Percentiles rank a stretch among this genome's conserved stretches.
Evolutionary conservation across 92 coral and sea anemone genomes (phyloP).

Genomic region (Umimayanthus kanabou): DNA sequence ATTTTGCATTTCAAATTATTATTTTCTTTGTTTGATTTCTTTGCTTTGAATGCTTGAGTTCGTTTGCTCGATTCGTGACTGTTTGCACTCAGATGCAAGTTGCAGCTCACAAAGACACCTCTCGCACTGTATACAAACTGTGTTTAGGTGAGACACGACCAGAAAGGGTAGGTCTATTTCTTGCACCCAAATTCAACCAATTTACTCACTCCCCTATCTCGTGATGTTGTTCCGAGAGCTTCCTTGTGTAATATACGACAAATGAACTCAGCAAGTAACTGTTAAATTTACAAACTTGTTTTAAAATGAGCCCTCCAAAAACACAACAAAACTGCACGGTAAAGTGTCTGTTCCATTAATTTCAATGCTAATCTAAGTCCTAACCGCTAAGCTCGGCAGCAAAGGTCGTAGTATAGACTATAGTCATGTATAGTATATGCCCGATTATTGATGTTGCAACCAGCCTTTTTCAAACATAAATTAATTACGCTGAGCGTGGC

Average conservation of each 20-base stretch:
- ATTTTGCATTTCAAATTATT: conserved; percentile 43
- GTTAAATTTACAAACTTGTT: not conserved
- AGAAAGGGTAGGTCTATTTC: conserved; percentile 14
- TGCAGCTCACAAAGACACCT: not conserved
- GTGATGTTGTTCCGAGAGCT: not conserved
- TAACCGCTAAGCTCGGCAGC: not conserved
- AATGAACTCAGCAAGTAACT: conserved; percentile 7
- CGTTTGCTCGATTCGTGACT: conserved; percentile 13
- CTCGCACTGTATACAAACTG: not conserved
- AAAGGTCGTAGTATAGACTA: not conserved
- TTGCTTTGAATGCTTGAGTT: conserved; percentile 19
- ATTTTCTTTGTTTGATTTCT: conserved; percentile 40
- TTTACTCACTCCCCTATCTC: not conserved
- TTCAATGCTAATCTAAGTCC: not conserved
- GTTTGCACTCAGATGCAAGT: not conserved
- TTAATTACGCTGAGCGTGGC: not conserved
- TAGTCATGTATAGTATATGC: too few relatives aligned
- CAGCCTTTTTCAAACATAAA: not conserved
- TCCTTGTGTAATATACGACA: not conserved
- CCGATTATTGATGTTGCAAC: not conserved
- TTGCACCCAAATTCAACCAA: not conserved
- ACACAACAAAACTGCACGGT: not conserved
- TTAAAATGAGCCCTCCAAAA: not conserved
- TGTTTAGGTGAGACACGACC: not conserved
- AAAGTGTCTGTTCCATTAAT: not conserved